Percentiles rank a stretch among this genome's conserved stretches.
Evolutionary conservation across 1,140 invertebrate species (phyloP).

Genomic region (Zophobas morio): DNA sequence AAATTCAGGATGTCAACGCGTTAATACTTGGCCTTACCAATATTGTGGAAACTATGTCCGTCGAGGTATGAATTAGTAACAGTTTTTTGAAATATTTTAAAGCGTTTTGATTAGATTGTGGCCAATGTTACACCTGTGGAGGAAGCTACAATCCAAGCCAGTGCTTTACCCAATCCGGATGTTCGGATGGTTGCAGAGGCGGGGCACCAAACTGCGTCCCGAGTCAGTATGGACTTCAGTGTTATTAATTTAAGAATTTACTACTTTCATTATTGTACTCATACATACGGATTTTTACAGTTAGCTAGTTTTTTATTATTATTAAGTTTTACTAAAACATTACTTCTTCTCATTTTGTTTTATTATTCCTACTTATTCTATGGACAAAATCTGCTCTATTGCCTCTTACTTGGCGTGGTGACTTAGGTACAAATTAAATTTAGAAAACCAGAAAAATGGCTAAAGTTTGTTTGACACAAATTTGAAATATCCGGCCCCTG

Average conservation of each 20-base stretch:
- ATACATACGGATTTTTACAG: no score
- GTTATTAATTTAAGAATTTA: conserved; percentile 9
- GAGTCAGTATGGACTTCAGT: background rate
- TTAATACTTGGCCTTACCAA: conserved; percentile 3
- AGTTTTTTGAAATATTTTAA: background rate
- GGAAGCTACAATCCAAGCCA: conserved; percentile 7
- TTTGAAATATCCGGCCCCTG: no score
- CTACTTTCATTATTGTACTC: background rate
- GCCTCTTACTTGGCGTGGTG: no score
- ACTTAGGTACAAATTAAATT: no score
- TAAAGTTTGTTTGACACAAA: no score
- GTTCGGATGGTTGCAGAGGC: conserved; percentile 23
- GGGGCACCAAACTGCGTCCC: background rate
- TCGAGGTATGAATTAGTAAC: conserved; percentile 1
- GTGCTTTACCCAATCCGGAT: conserved; percentile 9
- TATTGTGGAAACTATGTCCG: conserved; percentile 24
- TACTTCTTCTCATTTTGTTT: no score
- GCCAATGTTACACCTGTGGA: conserved; percentile 4
- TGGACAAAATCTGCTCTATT: no score
- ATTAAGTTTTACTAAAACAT: no score
- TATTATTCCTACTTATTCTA: no score
- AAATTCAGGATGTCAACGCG: background rate
- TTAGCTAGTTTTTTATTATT: no score
- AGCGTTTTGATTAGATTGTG: background rate
- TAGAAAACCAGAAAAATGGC: no score